Conservation (phyloP, 1,140 invertebrate genomes). For the Cylas formicarius region DNA sequence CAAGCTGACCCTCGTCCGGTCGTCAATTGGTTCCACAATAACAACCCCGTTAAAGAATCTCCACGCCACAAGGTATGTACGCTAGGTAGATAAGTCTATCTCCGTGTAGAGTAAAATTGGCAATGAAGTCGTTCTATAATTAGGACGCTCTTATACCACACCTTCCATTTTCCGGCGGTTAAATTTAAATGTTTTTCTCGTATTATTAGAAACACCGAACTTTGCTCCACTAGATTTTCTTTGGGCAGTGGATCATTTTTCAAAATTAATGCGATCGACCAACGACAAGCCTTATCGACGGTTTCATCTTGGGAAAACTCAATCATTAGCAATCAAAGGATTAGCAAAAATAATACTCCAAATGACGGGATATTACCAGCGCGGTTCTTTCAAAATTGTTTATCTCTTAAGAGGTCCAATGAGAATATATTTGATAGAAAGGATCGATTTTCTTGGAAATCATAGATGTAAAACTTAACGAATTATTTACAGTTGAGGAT, state of each 20-base stretch:
- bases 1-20: slow-evolving; percentile 87
- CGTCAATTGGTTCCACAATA: slow-evolving; percentile 89
- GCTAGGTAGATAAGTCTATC: background rate
- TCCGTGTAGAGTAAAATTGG: background rate
- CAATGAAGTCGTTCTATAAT: background rate
- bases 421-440: too few relatives aligned
- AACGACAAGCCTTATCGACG: too few relatives aligned
- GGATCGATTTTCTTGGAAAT: too few relatives aligned
- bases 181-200: background rate
- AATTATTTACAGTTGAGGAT: slow-evolving; percentile 63
- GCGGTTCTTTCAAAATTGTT: too few relatives aligned
- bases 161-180: background rate
- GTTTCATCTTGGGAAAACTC: too few relatives aligned
- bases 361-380: too few relatives aligned
- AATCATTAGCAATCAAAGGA: too few relatives aligned
- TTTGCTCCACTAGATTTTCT: slow-evolving; percentile 10
- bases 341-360: too few relatives aligned
- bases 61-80: slow-evolving; percentile 70
- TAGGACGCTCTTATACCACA: background rate
- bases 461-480: too few relatives aligned
- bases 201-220: too few relatives aligned
- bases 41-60: slow-evolving; percentile 65
- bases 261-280: too few relatives aligned
- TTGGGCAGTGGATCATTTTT: slow-evolving; percentile 8
- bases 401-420: too few relatives aligned